phyloP scores from a whole-genome alignment of 2,113 vertebrate genomes.

The Morphnarchus princeps region DNA sequence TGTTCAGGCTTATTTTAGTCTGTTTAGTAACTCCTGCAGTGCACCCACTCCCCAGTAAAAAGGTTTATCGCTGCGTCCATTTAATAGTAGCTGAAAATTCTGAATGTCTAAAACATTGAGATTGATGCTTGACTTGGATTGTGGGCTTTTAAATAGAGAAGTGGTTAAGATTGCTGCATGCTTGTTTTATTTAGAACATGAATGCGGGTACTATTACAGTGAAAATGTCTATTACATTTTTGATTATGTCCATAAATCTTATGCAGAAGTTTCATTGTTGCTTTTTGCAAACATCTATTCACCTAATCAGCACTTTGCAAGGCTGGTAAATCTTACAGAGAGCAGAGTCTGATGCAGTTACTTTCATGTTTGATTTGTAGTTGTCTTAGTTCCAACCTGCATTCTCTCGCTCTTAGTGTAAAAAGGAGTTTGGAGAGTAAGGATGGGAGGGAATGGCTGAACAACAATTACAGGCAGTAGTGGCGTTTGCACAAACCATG shows the following conservation, averaged over 20 bases:
- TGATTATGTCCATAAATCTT: neutral
- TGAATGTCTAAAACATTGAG: neutral
- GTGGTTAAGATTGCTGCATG: neutral
- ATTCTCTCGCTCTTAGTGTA: neutral
- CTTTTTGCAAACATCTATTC: neutral
- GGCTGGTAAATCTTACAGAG: neutral
- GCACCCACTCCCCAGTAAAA: neutral
- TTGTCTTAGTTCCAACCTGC: neutral
- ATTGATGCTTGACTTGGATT: neutral
- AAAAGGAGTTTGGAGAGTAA: neutral
- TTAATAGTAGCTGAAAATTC: neutral
- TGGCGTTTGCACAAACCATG: neutral
- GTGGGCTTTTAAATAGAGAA: neutral
- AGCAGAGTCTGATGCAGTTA: neutral
- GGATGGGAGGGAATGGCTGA: neutral
- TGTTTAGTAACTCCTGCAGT: neutral
- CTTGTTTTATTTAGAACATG: neutral
- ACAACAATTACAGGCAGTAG: neutral
- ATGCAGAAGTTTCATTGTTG: neutral
- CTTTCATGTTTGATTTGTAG: neutral
- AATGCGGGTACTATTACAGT: neutral
- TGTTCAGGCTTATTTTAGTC: neutral
- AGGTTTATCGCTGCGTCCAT: neutral
- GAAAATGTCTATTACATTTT: neutral
- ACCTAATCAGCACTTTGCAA: neutral